These are phyloP conservation scores for Lacerta agilis DNA, from an alignment of 2,797 vertebrate genomes.

Conservation along the genomic window DNA sequence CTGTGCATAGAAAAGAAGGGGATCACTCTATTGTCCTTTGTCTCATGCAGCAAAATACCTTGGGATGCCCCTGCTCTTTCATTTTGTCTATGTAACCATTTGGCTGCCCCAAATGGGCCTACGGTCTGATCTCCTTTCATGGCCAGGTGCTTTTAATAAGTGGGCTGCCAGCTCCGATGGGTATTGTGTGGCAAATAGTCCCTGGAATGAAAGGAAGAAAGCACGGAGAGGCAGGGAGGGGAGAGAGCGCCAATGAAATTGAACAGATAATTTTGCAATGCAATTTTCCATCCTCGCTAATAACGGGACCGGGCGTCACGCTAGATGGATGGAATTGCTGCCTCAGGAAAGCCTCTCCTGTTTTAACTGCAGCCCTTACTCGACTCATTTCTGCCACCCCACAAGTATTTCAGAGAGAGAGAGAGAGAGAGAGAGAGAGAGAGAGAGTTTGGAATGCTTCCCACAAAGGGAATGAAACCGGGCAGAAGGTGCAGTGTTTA, in stretches of 20 bases:
- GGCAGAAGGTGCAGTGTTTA: constrained; percentile 76
- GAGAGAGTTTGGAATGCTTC: constrained; percentile 79
- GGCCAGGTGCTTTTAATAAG: constrained; percentile 67
- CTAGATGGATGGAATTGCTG: constrained; percentile 82
- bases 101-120: not conserved
- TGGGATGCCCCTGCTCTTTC: not conserved
- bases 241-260: constrained; percentile 73
- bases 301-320: constrained; percentile 81
- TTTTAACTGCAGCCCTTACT: constrained; percentile 76
- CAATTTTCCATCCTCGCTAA: constrained; percentile 76
- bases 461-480: constrained; percentile 76
- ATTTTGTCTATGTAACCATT: not conserved
- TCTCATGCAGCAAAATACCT: not conserved
- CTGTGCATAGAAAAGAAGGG: too few relatives aligned
- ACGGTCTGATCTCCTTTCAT: constrained; percentile 59
- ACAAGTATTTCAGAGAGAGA: constrained; percentile 60
- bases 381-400: constrained; percentile 9
- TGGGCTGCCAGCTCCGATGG: constrained; percentile 8
- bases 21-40: too few relatives aligned
- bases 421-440: constrained; percentile 61
- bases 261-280: constrained; percentile 80
- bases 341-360: constrained; percentile 79
- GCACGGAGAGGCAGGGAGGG: not conserved
- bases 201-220: constrained; percentile 53
- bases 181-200: constrained; percentile 25